Conservation (phyloP, 2,888 invertebrate species). For the Acanthosoma haemorrhoidale region DNA sequence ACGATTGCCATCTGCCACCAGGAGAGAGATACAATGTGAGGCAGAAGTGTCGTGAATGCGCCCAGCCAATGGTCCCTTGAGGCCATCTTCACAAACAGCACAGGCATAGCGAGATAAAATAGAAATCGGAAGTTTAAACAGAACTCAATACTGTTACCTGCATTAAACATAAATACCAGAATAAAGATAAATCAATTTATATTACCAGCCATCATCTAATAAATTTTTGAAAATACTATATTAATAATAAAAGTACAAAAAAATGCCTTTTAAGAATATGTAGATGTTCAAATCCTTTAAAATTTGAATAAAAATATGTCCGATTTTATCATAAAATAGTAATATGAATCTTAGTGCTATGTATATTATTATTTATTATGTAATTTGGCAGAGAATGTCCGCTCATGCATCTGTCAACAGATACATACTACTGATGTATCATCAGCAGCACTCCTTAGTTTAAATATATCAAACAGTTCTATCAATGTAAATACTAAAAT, state of each 20-base stretch:
- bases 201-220: no score
- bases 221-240: no score
- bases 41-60: constrained; percentile 70
- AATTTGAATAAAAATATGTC: neutral
- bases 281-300: neutral
- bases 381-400: no score
- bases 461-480: no score
- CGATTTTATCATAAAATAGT: no score
- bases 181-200: no score
- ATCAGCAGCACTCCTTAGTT: no score
- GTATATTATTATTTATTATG: no score
- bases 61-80: constrained; percentile 72
- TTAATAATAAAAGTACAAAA: neutral
- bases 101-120: constrained; percentile 68
- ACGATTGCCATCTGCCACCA: constrained; percentile 82
- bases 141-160: constrained; percentile 70
- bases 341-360: no score
- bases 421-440: no score
- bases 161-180: neutral
- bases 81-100: constrained; percentile 67
- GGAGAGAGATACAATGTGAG: constrained; percentile 81
- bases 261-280: neutral
- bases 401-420: no score
- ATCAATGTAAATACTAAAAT: no score
- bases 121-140: constrained; percentile 74